These are phyloP conservation scores for Lepidurus arcticus DNA, from an alignment of 1,140 invertebrate genomes.

Conservation along the genomic window DNA sequence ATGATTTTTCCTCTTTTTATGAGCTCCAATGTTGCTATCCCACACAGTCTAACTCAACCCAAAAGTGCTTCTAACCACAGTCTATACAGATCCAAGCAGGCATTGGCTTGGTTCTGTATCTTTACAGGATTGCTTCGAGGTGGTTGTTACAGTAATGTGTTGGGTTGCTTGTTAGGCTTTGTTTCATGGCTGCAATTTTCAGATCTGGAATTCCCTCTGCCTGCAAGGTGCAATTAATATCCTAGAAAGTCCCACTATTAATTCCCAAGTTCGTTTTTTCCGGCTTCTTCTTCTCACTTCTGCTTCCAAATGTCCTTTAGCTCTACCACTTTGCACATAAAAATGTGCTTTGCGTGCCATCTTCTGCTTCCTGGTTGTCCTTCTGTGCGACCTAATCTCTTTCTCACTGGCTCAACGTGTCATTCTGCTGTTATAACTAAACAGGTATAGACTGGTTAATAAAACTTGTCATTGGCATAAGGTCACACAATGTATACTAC, in stretches of 20 bases:
- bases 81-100: too few species aligned
- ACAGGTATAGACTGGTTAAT: too few species aligned
- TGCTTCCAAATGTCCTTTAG: too few species aligned
- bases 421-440: too few species aligned
- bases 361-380: too few species aligned
- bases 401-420: too few species aligned
- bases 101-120: too few species aligned
- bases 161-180: constrained; percentile 4
- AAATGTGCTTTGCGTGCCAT: too few species aligned
- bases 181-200: neutral
- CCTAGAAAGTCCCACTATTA: neutral
- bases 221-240: constrained; percentile 1
- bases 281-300: neutral
- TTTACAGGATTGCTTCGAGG: neutral
- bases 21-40: neutral
- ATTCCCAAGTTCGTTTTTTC: neutral
- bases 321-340: too few species aligned
- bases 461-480: too few species aligned
- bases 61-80: neutral
- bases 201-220: neutral
- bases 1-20: neutral
- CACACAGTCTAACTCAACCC: neutral
- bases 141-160: neutral
- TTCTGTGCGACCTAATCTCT: too few species aligned
- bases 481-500: too few species aligned